phyloP scores from a whole-genome alignment of 2,113 vertebrate species.

The Nicator chloris region DNA sequence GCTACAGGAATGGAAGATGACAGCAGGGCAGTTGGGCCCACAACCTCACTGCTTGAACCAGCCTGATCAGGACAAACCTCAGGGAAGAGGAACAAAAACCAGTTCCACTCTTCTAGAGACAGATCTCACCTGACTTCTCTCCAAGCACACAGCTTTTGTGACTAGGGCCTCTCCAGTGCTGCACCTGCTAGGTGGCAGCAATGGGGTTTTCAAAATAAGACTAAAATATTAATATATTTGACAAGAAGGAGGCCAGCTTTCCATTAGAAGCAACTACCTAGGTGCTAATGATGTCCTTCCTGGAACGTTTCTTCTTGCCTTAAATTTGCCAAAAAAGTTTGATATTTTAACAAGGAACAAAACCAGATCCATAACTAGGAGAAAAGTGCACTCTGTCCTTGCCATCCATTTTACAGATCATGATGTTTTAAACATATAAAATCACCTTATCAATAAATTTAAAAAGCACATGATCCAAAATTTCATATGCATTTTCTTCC shows the following conservation, averaged over 20 bases:
- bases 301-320: background rate
- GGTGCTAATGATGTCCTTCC: background rate
- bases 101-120: background rate
- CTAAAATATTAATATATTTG: background rate
- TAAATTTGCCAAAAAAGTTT: background rate
- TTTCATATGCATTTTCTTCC: too few species aligned
- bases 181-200: background rate
- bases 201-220: background rate
- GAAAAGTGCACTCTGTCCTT: background rate
- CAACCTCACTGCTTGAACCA: background rate
- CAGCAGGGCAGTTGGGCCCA: background rate
- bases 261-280: background rate
- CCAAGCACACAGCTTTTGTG: background rate
- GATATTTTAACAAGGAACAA: background rate
- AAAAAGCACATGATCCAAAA: background rate
- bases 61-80: background rate
- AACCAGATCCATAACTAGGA: background rate
- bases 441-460: background rate
- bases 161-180: background rate
- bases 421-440: background rate
- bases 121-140: background rate
- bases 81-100: background rate
- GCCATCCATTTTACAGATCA: background rate
- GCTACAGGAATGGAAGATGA: background rate
- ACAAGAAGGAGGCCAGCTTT: background rate